These are phyloP conservation scores for Cepaea nemoralis DNA, from an alignment of 1,140 invertebrate species.

Conservation along the genomic window DNA sequence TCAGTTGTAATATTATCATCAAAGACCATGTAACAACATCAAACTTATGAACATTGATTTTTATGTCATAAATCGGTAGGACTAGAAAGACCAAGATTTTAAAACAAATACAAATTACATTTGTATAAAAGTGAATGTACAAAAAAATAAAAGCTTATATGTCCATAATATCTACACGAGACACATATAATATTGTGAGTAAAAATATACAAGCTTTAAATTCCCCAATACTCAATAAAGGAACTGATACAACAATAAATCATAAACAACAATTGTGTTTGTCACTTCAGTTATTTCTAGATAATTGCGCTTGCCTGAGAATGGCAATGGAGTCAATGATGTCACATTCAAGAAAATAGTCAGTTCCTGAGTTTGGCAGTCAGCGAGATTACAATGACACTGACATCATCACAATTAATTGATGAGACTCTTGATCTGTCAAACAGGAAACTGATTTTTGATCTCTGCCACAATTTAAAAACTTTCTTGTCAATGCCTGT, in stretches of 20 bases:
- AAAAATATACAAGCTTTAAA: background rate
- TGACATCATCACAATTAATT: background rate
- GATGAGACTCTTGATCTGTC: no score
- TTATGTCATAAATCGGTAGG: background rate
- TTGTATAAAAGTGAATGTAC: background rate
- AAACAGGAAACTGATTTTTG: no score
- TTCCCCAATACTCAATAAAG: no score
- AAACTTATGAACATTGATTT: background rate
- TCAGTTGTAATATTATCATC: no score
- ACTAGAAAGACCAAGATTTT: constrained; percentile 12
- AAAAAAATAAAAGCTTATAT: background rate
- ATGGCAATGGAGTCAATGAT: background rate
- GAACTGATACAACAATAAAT: no score
- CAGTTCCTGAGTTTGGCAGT: background rate
- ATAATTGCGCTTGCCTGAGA: no score
- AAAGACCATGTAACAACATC: no score
- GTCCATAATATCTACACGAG: background rate
- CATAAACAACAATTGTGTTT: no score
- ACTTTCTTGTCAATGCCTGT: no score
- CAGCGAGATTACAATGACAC: background rate
- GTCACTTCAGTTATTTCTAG: no score
- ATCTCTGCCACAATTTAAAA: no score
- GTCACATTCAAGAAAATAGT: background rate
- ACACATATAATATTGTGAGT: background rate
- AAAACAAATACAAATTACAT: background rate